Conservation (phyloP, 2,113 vertebrate genomes). For the Calyptommatus sinebrachiatus region DNA sequence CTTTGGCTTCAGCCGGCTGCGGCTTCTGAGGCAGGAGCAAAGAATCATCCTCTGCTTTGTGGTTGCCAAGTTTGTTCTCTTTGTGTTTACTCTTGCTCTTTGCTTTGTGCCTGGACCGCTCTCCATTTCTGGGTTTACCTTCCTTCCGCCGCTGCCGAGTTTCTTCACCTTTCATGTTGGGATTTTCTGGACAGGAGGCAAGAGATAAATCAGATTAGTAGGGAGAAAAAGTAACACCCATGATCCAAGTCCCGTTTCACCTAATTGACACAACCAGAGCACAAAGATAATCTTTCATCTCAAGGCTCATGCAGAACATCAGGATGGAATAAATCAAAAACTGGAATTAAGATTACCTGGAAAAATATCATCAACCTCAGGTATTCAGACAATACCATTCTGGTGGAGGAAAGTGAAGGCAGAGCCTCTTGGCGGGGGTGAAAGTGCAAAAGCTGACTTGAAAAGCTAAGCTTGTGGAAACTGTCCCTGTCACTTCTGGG, state of each 20-base stretch:
- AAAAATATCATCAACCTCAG: too few relatives aligned
- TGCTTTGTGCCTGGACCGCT: slow-evolving; percentile 60
- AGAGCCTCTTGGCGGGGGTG: too few relatives aligned
- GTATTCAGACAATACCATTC: too few relatives aligned
- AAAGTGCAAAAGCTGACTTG: too few relatives aligned
- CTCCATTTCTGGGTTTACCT: slow-evolving; percentile 71
- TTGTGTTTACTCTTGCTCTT: slow-evolving; percentile 70
- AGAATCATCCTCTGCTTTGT: slow-evolving; percentile 65
- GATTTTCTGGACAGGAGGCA: slow-evolving; percentile 23
- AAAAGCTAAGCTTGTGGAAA: too few relatives aligned
- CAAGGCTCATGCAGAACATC: too few relatives aligned
- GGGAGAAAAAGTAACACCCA: not conserved
- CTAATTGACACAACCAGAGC: not conserved
- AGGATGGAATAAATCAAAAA: too few relatives aligned
- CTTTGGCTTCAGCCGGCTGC: slow-evolving; percentile 67
- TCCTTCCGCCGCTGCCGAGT: slow-evolving; percentile 80
- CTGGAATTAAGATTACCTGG: too few relatives aligned
- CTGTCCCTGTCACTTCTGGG: too few relatives aligned
- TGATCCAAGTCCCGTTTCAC: not conserved
- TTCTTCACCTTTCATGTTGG: slow-evolving; percentile 82
- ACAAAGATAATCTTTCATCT: not conserved
- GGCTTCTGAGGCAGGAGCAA: slow-evolving; percentile 50
- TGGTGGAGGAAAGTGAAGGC: too few relatives aligned
- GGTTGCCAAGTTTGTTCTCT: slow-evolving; percentile 53
- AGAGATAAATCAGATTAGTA: not conserved